phyloP scores from a whole-genome alignment of 2,113 vertebrate species.

The Brachypodius melanocephalos region DNA sequence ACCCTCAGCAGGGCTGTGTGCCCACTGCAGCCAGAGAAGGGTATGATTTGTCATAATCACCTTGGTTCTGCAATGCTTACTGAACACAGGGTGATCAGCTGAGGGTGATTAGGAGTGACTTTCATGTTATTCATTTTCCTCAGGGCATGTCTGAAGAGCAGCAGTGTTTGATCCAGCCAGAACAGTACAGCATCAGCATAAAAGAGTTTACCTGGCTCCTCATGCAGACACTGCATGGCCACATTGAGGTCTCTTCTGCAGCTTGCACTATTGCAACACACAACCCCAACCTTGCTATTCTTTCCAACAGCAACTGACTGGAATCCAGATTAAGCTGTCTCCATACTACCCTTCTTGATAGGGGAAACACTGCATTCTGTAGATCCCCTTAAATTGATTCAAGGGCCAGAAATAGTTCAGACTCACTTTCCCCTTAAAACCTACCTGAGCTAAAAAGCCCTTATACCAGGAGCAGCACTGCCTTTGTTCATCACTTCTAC shows the following conservation, averaged over 20 bases:
- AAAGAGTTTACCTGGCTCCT: not conserved
- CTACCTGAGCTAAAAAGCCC: not conserved
- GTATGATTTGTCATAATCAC: not conserved
- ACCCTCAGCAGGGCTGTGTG: not conserved
- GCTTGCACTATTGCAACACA: not conserved
- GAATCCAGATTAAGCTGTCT: not conserved
- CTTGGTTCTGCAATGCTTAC: not conserved
- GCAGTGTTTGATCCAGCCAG: not conserved
- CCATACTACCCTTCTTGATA: not conserved
- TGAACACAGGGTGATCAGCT: not conserved
- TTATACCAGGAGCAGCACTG: not conserved
- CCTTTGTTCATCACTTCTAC: not conserved
- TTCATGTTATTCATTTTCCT: not conserved
- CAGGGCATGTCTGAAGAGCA: not conserved
- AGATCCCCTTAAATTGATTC: not conserved
- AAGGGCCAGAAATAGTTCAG: not conserved
- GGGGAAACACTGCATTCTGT: not conserved
- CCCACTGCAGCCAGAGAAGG: not conserved
- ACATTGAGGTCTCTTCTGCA: not conserved
- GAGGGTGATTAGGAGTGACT: not conserved
- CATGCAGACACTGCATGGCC: not conserved
- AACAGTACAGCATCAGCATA: not conserved
- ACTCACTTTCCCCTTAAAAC: not conserved
- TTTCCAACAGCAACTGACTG: not conserved
- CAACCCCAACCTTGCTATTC: not conserved